Percentiles rank a stretch among this genome's conserved stretches.
Evolutionary conservation across 2,113 vertebrate species (phyloP).

Genomic region (Parus major): DNA sequence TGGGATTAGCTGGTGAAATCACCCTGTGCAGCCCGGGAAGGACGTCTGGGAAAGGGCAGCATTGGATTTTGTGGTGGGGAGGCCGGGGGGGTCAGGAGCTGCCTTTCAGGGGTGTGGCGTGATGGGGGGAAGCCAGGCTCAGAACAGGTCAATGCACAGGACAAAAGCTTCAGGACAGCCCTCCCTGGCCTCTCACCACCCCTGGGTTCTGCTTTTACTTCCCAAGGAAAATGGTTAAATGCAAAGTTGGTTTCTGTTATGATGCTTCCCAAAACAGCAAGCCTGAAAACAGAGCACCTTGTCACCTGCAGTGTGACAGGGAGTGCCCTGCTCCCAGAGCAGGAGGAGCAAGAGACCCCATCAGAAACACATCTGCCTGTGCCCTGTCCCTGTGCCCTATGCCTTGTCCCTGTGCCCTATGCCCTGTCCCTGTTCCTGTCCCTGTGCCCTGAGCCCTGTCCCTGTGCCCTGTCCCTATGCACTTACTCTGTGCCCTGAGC

Average conservation of each 20-base stretch:
- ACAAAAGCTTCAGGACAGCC: not conserved
- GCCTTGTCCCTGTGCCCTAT: no score
- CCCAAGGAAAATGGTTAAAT: not conserved
- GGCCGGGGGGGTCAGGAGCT: not conserved
- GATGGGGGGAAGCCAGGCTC: not conserved
- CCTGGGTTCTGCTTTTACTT: not conserved
- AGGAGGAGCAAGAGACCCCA: accelerated
- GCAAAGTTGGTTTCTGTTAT: not conserved
- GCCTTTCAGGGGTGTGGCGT: accelerated
- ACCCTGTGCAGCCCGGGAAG: not conserved
- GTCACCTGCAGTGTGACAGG: not conserved
- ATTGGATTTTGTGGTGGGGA: not conserved
- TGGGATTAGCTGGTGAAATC: constrained; percentile 40
- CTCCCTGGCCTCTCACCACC: not conserved
- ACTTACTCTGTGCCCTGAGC: no score
- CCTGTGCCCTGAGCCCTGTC: no score
- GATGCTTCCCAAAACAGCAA: not conserved
- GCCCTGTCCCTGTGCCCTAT: accelerated
- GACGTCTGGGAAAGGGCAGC: constrained; percentile 25
- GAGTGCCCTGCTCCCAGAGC: accelerated
- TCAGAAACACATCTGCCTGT: not conserved
- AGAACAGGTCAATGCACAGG: accelerated
- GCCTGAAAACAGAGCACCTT: not conserved
- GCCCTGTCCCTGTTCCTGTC: no score
- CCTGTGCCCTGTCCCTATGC: no score